Conservation (phyloP, 2,888 invertebrate species). For the Dioctria linearis region DNA sequence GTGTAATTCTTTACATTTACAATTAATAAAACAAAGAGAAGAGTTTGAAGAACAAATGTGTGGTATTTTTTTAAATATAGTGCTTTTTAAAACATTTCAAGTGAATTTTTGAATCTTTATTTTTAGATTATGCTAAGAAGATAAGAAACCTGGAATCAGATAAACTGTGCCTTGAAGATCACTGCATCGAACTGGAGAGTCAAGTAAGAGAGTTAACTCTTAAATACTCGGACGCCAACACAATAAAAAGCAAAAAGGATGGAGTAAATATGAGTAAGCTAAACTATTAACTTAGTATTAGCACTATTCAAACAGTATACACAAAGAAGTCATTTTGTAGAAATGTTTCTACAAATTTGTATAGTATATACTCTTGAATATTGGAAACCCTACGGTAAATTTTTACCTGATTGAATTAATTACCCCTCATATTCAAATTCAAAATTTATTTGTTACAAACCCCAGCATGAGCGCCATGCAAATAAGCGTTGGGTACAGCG, state of each 20-base stretch:
- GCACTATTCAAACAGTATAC: too few relatives aligned
- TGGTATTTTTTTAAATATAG: constrained; percentile 67
- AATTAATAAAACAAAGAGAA: constrained; percentile 78
- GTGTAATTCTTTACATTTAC: constrained; percentile 81
- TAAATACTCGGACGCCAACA: constrained; percentile 71
- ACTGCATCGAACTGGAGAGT: constrained; percentile 71
- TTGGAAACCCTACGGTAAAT: too few relatives aligned
- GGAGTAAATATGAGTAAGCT: constrained; percentile 60
- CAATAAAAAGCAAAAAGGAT: constrained; percentile 61
- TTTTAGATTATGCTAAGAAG: constrained; percentile 72
- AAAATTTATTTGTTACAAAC: too few relatives aligned
- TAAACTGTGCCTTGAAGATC: constrained; percentile 71
- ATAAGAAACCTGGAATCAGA: constrained; percentile 74
- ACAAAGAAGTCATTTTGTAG: too few relatives aligned
- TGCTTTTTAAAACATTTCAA: constrained; percentile 7
- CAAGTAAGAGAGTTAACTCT: constrained; percentile 72
- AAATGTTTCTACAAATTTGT: too few relatives aligned
- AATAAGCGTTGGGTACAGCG: too few relatives aligned
- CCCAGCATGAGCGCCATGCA: too few relatives aligned
- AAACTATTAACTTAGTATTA: not conserved
- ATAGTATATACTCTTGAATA: too few relatives aligned
- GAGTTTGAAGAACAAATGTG: constrained; percentile 75
- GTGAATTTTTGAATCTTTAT: constrained; percentile 22
- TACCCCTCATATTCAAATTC: too few relatives aligned
- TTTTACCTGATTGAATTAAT: too few relatives aligned